Base-by-base conservation (phyloP, 2,888 invertebrate species). In the Sesia bembeciformis region DNA sequence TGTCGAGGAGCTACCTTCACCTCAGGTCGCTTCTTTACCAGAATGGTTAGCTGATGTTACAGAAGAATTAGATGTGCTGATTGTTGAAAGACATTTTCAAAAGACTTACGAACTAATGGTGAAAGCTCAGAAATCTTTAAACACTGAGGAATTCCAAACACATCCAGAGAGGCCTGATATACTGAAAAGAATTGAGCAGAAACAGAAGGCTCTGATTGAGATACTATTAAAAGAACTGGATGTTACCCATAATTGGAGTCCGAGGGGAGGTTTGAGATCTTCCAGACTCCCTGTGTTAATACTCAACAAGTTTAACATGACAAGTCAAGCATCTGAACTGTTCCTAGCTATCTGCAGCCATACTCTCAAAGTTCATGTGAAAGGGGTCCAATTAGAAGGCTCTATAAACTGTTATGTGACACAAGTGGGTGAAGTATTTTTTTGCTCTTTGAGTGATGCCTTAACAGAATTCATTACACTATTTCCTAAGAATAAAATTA, bases 61-160 rank as follows among this genome's bases (percentile, higher is more conserved):
- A 1, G 98, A 98, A 78, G 98, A 98, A 80, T 88, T 99, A 54
- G 98, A 99, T 88, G 97, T 98, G 7, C 93, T 95, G 66, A 96
- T 98, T 62, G 98, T 98, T 0, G 97, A 98, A 81, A 92, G 98
- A 66, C 97, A 98, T 81, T 98, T 98, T 74, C 97, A 98, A 78
- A 96, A 96, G 72, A 97, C 98, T 1, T 94, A 97, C 61, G 92
- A 93, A 60, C 87, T 97, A 7, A 92, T 98, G 63, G 94, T 95
- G 40, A 73, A 76, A 54, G 88, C 90, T 38, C 88, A 89, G 60
- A 83, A 78, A 55, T 73, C 78, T 42, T 72, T 90, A 56, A 81
- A 76, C 54, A 74, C 76, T 6, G 84, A 83, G 52, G 88, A 88
- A 65, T 84, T 73, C 55, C 82, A 79, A 61, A 74, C 57, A 59